These are phyloP conservation scores for Atrichornis clamosus DNA, from an alignment of 2,113 vertebrate genomes.

Conservation along the genomic window DNA sequence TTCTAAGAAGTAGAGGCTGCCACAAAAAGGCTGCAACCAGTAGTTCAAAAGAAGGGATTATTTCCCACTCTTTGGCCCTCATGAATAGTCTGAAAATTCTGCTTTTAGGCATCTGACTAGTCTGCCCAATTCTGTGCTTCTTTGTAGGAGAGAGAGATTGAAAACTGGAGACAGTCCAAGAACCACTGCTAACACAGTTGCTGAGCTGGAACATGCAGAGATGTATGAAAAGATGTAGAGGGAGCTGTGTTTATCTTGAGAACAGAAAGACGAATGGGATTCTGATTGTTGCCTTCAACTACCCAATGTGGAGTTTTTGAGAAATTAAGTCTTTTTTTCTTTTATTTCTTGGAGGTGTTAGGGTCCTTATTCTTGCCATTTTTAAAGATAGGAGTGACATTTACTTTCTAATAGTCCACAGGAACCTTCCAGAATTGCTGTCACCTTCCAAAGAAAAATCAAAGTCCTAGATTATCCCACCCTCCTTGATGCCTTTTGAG, in stretches of 20 bases:
- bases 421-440: rapidly evolving
- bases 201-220: background rate
- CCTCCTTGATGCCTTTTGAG: background rate
- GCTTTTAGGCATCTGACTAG: background rate
- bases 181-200: background rate
- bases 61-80: background rate
- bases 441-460: background rate
- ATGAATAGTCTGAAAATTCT: background rate
- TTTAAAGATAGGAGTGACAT: background rate
- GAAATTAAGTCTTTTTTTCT: background rate
- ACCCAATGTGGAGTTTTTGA: background rate
- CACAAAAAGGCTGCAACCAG: background rate
- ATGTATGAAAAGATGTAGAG: background rate
- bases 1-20: background rate
- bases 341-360: background rate
- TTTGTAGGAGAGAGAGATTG: background rate
- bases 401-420: background rate
- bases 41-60: background rate
- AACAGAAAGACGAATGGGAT: background rate
- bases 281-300: background rate
- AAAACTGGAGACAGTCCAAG: background rate
- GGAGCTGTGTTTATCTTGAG: background rate
- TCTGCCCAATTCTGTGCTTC: background rate
- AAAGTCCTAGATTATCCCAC: no score
- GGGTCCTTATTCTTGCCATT: background rate